Percentiles rank a stretch among this genome's conserved stretches.
These are phyloP conservation scores for Lucilia cuprina DNA, from an alignment of 1,140 invertebrate species.

Conservation along the genomic window DNA sequence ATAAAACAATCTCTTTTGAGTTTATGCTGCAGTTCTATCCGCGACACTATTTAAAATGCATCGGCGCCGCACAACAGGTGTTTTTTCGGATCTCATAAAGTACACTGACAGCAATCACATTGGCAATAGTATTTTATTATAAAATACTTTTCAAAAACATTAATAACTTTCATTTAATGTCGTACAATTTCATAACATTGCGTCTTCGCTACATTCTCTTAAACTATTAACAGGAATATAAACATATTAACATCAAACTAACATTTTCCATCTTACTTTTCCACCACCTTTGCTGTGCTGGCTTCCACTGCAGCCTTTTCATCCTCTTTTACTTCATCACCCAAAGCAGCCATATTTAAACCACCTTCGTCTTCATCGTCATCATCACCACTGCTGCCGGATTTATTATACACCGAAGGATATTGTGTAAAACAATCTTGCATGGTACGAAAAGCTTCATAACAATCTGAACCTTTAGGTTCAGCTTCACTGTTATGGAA, in stretches of 20 bases:
- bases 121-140: background rate
- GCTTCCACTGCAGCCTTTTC: background rate
- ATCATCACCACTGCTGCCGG: constrained; percentile 67
- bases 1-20: too few species aligned
- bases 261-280: background rate
- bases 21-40: too few species aligned
- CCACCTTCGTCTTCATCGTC: constrained; percentile 46
- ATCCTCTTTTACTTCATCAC: background rate
- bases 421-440: constrained; percentile 91
- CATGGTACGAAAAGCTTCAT: constrained; percentile 89
- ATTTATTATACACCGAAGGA: constrained; percentile 84
- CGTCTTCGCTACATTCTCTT: background rate
- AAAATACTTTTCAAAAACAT: background rate
- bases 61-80: too few species aligned
- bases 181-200: background rate
- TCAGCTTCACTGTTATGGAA: constrained; percentile 85
- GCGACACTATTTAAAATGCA: too few species aligned
- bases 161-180: background rate
- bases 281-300: background rate
- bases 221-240: background rate
- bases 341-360: constrained; percentile 23
- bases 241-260: background rate
- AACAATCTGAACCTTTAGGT: constrained; percentile 89
- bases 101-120: too few species aligned
- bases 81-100: too few species aligned